Evolutionary conservation across 2,888 invertebrate species (phyloP), one percentile per base, ranked within the genome.

Genomic region (Drosophila paranaensis): DNA sequence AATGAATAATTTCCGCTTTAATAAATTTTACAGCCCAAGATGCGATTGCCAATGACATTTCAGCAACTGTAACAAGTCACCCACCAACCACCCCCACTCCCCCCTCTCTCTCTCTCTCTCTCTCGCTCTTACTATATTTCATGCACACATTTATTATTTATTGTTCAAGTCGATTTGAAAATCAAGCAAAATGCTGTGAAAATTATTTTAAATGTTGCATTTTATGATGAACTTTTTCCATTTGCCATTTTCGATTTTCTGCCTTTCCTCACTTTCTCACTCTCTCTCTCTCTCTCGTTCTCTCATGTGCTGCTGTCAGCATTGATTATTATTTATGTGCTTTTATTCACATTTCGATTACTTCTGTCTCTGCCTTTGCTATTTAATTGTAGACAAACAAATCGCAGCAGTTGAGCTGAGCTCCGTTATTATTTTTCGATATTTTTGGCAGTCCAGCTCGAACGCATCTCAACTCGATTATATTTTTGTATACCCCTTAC

Each of bases 1-100:
- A 80, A 89, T 89, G 87, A 90, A 91, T 87, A 88, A 91, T 90
- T 90, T 91, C 87, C 91, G 84, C 85, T 84, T 85, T 78, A 88
- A 88, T 88, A 88, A 76, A 82, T 88, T 90, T 82, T 73, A 90
- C 79, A 85, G 72, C 75, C 67, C 73, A 81, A 83, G 74, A 86
- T 82, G 77, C 76, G 89, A 88, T 90, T 88, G 82, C 77, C 74
- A 77, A 74, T 74, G 42, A 67, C 69, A 80, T 84, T 87, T 75
- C 67, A 71, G 60, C 48, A 46, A 4, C 39, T 48, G 54, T 57
- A 50, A 60, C 20, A 43, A 14, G 5, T 10, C 45, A 4, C 35
- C 16, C 40, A 27, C 33, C 2, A 14, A 14, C 5, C 33, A 2
- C 20, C 3, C 42, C 9, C 43, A 3, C n/a, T 40, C 33, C 5